Conservation (phyloP, 1,140 invertebrate species). For the Drosophila ambigua region DNA sequence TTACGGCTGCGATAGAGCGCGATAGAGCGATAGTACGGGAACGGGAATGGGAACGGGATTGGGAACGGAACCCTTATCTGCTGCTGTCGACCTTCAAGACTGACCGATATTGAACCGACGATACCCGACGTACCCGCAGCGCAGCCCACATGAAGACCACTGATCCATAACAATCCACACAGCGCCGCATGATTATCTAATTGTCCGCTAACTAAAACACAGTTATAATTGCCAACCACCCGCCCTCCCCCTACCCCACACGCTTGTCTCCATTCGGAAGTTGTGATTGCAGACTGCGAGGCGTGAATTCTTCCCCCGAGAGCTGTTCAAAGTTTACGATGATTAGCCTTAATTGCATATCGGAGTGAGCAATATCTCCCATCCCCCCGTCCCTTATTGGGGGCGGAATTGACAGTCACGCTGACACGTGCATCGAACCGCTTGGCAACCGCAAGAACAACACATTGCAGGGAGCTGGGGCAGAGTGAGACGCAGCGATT, state of each 20-base stretch:
- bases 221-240: slow-evolving; percentile 22
- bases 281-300: slow-evolving; percentile 35
- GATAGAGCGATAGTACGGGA: background rate
- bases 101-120: slow-evolving; percentile 48
- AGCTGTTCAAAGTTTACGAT: slow-evolving; percentile 18
- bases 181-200: slow-evolving; percentile 15
- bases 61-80: slow-evolving; percentile 27
- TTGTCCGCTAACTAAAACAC: slow-evolving; percentile 11
- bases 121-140: background rate
- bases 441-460: background rate
- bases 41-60: too few species aligned
- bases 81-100: slow-evolving; percentile 27
- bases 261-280: slow-evolving; percentile 20
- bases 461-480: too few species aligned
- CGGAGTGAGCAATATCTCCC: slow-evolving; percentile 7
- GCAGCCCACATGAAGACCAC: background rate
- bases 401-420: slow-evolving; percentile 3
- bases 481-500: too few species aligned
- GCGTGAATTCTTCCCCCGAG: slow-evolving; percentile 38
- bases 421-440: slow-evolving; percentile 25
- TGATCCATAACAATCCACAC: slow-evolving; percentile 8
- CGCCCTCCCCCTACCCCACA: background rate
- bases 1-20: slow-evolving; percentile 24
- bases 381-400: background rate
- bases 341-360: slow-evolving; percentile 48